Evolutionary conservation across 2,888 invertebrate genomes (phyloP), one percentile per base, ranked within the genome.

Genomic region (Gari tellinella): DNA sequence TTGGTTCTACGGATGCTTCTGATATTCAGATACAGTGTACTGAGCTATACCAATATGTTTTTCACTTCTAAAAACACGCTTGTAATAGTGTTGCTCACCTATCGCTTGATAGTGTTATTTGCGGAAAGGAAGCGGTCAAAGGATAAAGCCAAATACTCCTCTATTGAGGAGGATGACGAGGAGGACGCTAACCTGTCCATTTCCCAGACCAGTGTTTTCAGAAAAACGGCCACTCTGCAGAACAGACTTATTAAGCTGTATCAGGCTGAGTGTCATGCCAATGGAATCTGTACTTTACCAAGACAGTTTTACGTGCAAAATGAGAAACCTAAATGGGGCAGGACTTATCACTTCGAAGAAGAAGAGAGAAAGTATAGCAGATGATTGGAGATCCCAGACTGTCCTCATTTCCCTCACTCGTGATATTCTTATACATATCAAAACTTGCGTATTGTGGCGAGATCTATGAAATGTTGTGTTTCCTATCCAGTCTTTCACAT

Each of bases 11-110:
- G 97, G 0, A 93, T 87, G 92, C 94, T 97, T 45, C 95, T 98
- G 52, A 97, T 98, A 72, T 94, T 96, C 17, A 95, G 96, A 88
- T 97, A 96, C 92, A 94, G 95, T 82, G 97, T 98, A 40, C 95
- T 97, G 82, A 97, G 96, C 88, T 98, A 98, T 89, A 98, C 98
- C 95, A 98, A 98, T 91, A 96, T 98, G 81, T 98, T 98, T 93
- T 98, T 98, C 93, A 97, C 98, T 0, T 97, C 97, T 92, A 96
- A 97, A 92, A 97, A 96, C 88, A 95, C 96, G 0, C 92, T 97
- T 91, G 97, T 98, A 25, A 97, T 98, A 75, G 92, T 97, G 1
- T 93, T 98, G 0, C 96, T 97, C 90, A 93, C 97, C 58, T 97
- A 97, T 89, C 93, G 97, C 8, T 93, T 97, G 0, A 95, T 88